Evolutionary conservation across 2,888 invertebrate species (phyloP).

Genomic region (Amiota mariae): DNA sequence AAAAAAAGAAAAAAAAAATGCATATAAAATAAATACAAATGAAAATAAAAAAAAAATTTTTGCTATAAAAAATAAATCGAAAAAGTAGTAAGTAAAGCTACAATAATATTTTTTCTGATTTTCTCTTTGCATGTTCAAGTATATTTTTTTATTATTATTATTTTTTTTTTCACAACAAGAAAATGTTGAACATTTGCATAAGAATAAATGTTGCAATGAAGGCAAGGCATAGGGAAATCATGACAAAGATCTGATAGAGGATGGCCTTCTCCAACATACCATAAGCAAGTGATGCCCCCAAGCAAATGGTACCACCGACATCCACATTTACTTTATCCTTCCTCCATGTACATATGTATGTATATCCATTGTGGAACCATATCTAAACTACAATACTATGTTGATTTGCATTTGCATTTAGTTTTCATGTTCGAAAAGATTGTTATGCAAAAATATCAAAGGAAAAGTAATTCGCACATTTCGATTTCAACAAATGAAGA

Average conservation of each 20-base stretch:
- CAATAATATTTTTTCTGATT: background rate
- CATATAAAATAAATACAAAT: background rate
- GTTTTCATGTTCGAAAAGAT: conserved; percentile 12
- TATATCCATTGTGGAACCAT: too few relatives aligned
- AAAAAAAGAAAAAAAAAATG: background rate
- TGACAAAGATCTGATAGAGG: background rate
- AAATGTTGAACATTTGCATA: conserved; percentile 23
- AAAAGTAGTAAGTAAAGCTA: conserved; percentile 15
- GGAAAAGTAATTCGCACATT: conserved; percentile 13
- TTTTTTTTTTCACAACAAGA: background rate
- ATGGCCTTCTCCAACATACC: background rate
- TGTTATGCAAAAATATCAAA: conserved; percentile 17
- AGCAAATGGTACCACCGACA: background rate
- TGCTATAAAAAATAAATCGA: background rate
- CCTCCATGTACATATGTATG: too few relatives aligned
- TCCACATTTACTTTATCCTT: background rate
- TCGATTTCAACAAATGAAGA: background rate
- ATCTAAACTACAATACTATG: background rate
- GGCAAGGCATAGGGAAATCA: background rate
- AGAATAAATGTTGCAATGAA: background rate
- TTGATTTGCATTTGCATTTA: conserved; percentile 19
- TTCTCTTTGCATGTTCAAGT: background rate
- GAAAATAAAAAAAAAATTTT: background rate
- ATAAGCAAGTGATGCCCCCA: background rate
- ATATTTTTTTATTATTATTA: background rate